Base-by-base conservation (phyloP, 2,113 vertebrate species). In the Desmodus rotundus region DNA sequence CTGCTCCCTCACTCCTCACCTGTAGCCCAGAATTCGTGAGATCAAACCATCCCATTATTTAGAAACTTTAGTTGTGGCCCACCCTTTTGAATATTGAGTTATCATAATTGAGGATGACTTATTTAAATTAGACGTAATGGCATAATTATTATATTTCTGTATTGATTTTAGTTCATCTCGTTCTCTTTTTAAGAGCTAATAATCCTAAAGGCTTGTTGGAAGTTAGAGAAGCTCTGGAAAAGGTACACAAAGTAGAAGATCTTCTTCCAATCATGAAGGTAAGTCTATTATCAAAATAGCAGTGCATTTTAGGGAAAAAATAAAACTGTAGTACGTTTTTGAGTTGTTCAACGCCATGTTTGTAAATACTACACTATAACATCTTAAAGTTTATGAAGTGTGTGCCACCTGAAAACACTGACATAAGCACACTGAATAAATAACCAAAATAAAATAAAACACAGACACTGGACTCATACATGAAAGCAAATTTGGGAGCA, bases 201-300 rank as follows among this genome's bases (percentile, higher is more conserved):
- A 99, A 99, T 96, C 99, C 99, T 13, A 99, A 99, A 98, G 99
- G 99, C 22, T 97, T 99, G 26, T 91, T 99, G 94, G 99, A 99
- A 76, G 99, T 99, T 52, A 98, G 99, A 65, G 99, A 99, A 97
- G 99, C 99, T 86, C 98, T 99, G 90, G 99, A 99, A 97, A 99
- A 99, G 86, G 99, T 99, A 4, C 99, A 99, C 97, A 99, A 99
- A 98, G 99, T 99, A 77, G 99, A 99, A 98, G 99, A 99, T 96
- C 99, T 99, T 78, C 99, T 99, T 97, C 99, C 99, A n/a, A 99
- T 99, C 97, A 99, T 99, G 99, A 99, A 99, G 99, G 99, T 99
- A 98, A 98, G 63, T 78, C 91, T 63, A 26, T 15, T 43, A 58
- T 68, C 88, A 85, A 84, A 19, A n/a, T 2, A 2, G 2, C 45